Evolutionary conservation across 92 coral and sea anemone species (phyloP), one percentile per base, ranked within the genome.

Genomic region (Epizoanthus illoricatus): DNA sequence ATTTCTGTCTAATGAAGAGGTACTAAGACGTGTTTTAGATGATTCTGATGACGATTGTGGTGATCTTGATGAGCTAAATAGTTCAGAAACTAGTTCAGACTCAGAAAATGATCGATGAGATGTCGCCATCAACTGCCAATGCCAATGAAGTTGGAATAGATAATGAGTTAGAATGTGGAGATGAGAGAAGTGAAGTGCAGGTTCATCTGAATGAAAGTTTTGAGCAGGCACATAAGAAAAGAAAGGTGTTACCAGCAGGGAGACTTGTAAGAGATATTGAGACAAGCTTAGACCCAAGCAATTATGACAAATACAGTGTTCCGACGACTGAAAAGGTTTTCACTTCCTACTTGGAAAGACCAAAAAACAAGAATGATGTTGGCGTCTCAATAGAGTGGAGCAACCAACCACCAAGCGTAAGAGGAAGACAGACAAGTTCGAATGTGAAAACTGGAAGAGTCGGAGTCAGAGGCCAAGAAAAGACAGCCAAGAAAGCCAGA

Each of bases 1-100:
- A 74, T 74, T 74, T 74, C 80, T 57, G 52, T 74, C 66, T 49
- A 45, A 45, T 74, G 80, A 28, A 60, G 49, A 74, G 65, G 80
- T 73, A 63, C 23, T 74, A 74, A 74, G 65, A 74, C 47, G 65
- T 19, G 49, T 74, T 74, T 57, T 49, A 72, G 76, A 49, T 52
- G 76, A 73, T 45, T n/a, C n/a, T 52, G 76, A 73, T 65, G 65
- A 74, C 24, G 80, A 74, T 33, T 47, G 23, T 23, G 65, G 23
- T 57, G 80, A 74, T 74, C 24, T 57, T 74, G 52, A 74, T 36
- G 24, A 57, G 80, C 58, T 42, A 42, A 42, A 42, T 42, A 5
- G 45, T 5, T 42, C 45, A 2, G 45, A 42, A 2, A 2, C 3
- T 42, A 42, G 5, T 5, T 42, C 45, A 42, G 45, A 42, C 3